Evolutionary conservation across 2,797 vertebrate genomes (phyloP).

Genomic region (Bradypodion ventrale): DNA sequence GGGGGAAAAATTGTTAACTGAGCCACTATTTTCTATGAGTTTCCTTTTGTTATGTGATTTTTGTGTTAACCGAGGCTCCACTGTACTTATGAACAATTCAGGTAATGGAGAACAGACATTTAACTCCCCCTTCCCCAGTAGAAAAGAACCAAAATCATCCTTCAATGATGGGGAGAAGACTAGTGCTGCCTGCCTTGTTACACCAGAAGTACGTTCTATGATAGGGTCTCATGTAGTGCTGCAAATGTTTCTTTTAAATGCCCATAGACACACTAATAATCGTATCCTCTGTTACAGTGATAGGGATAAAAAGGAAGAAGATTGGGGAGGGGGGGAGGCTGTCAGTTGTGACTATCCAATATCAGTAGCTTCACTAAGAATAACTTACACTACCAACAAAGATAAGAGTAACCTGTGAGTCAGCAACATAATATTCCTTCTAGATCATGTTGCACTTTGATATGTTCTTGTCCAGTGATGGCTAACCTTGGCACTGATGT

Average conservation of each 20-base stretch:
- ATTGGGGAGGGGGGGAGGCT: background rate
- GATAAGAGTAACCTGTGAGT: background rate
- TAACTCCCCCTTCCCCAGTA: background rate
- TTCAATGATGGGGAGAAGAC: background rate
- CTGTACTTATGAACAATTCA: too few species aligned
- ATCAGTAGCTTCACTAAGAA: background rate
- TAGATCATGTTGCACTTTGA: background rate
- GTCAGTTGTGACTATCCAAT: background rate
- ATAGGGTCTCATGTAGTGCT: background rate
- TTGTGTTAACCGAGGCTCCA: too few species aligned
- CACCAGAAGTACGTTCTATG: background rate
- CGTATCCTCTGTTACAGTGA: background rate
- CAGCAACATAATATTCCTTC: background rate
- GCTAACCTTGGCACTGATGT: too few species aligned
- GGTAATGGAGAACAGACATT: too few species aligned
- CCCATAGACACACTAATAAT: background rate
- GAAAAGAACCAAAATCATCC: background rate
- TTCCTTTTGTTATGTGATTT: too few species aligned
- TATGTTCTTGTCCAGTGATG: too few species aligned
- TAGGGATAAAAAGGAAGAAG: background rate
- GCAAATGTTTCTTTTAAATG: background rate
- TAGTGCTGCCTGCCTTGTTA: background rate
- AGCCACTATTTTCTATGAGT: too few species aligned
- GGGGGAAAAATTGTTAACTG: too few species aligned
- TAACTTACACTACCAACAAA: background rate